A percentile compares a stretch with the other conserved stretches of the same genome.
Evolutionary conservation across 1,140 invertebrate genomes (phyloP).

Genomic region (Solenopsis invicta): DNA sequence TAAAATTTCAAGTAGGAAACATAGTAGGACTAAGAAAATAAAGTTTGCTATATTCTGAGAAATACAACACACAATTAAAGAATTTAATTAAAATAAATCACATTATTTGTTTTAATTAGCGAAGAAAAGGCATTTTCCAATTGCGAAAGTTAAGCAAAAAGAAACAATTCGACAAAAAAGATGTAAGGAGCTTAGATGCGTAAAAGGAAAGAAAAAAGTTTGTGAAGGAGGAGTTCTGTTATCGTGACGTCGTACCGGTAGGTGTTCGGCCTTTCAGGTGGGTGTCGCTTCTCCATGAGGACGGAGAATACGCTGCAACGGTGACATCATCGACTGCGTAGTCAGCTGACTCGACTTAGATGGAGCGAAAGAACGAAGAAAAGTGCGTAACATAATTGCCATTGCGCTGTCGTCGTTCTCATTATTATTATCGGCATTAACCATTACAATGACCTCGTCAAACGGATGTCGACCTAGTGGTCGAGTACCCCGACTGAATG

Average conservation of each 20-base stretch:
- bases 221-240: slow-evolving; percentile 68
- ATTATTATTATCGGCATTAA: slow-evolving; percentile 65
- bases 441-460: slow-evolving; percentile 71
- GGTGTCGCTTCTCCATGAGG: slow-evolving; percentile 77
- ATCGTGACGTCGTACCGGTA: slow-evolving; percentile 75
- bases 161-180: neutral
- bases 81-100: neutral
- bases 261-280: slow-evolving; percentile 77
- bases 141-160: neutral
- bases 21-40: neutral
- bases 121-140: neutral
- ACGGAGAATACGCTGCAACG: slow-evolving; percentile 78
- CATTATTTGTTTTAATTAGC: neutral
- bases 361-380: slow-evolving; percentile 86
- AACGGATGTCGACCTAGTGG: slow-evolving; percentile 66
- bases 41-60: neutral
- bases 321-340: slow-evolving; percentile 84
- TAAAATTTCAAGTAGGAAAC: neutral
- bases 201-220: slow-evolving; percentile 28
- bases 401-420: slow-evolving; percentile 54
- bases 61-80: neutral
- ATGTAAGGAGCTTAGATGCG: neutral
- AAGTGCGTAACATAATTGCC: slow-evolving; percentile 70
- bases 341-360: slow-evolving; percentile 87
- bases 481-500: slow-evolving; percentile 25